Evolutionary conservation across 2,888 invertebrate genomes (phyloP).

Genomic region (Hyppa rectilinea): DNA sequence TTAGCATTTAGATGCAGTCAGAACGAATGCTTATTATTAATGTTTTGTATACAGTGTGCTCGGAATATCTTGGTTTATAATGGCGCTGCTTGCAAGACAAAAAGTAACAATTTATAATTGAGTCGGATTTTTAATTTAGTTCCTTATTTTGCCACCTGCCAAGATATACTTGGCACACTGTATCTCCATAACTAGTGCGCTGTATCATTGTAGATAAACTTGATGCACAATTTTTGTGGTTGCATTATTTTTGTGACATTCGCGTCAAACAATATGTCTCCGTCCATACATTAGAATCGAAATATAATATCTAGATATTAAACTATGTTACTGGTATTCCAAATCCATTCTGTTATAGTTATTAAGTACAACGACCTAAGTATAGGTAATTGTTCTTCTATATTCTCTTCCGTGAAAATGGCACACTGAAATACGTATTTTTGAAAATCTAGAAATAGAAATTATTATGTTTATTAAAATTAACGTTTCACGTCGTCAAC

Average conservation of each 20-base stretch:
- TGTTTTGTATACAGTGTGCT: slow-evolving; percentile 32
- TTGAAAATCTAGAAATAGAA: slow-evolving; percentile 40
- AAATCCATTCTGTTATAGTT: slow-evolving; percentile 60
- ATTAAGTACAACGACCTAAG: slow-evolving; percentile 66
- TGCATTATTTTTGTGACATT: slow-evolving; percentile 28
- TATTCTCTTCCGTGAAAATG: slow-evolving; percentile 39
- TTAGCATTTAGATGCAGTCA: slow-evolving; percentile 54
- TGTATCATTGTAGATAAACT: slow-evolving; percentile 58
- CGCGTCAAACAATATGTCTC: slow-evolving; percentile 61
- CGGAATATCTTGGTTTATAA: slow-evolving; percentile 12
- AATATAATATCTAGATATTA: slow-evolving; percentile 48
- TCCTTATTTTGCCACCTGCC: slow-evolving; percentile 10
- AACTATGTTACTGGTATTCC: slow-evolving; percentile 63
- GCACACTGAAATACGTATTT: slow-evolving; percentile 48
- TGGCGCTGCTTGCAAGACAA: slow-evolving; percentile 20
- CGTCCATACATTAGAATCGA: slow-evolving; percentile 68
- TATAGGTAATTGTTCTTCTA: slow-evolving; percentile 47
- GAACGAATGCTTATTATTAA: slow-evolving; percentile 57
- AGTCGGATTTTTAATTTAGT: slow-evolving; percentile 28
- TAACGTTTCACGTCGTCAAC: slow-evolving; percentile 28
- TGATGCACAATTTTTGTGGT: slow-evolving; percentile 61
- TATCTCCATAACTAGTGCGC: slow-evolving; percentile 58
- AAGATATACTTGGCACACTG: slow-evolving; percentile 25
- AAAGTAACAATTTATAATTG: slow-evolving; percentile 1
- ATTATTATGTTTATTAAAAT: slow-evolving; percentile 52